Conservation (phyloP, 2,797 vertebrate species). For the Bucorvus abyssinicus region DNA sequence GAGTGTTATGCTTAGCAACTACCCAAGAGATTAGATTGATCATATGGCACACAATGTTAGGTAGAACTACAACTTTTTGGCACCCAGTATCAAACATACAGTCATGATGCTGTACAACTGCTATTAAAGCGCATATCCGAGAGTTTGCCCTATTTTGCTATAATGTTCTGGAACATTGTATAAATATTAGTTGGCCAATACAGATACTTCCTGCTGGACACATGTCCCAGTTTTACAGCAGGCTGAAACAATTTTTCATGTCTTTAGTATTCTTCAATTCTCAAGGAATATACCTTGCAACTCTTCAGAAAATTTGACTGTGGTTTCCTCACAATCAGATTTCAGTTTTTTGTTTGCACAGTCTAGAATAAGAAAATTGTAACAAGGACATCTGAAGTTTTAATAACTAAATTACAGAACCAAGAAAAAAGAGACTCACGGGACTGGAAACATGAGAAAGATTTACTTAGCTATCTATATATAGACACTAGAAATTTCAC, state of each 20-base stretch:
- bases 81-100: background rate
- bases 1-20: background rate
- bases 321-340: background rate
- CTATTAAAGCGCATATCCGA: background rate
- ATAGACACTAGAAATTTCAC: background rate
- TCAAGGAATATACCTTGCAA: background rate
- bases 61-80: background rate
- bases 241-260: background rate
- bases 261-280: background rate
- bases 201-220: background rate
- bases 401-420: background rate
- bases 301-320: background rate
- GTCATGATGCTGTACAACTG: background rate
- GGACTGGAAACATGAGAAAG: background rate
- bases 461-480: background rate
- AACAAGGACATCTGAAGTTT: background rate
- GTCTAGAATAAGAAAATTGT: background rate
- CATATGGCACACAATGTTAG: background rate
- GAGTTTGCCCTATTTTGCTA: background rate
- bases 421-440: background rate
- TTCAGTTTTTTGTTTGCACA: background rate
- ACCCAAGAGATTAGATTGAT: background rate
- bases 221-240: background rate
- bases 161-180: background rate
- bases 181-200: background rate